Percentiles rank a stretch among this genome's conserved stretches.
phyloP scores from a whole-genome alignment of 2,797 vertebrate species.

The Discoglossus pictus region DNA sequence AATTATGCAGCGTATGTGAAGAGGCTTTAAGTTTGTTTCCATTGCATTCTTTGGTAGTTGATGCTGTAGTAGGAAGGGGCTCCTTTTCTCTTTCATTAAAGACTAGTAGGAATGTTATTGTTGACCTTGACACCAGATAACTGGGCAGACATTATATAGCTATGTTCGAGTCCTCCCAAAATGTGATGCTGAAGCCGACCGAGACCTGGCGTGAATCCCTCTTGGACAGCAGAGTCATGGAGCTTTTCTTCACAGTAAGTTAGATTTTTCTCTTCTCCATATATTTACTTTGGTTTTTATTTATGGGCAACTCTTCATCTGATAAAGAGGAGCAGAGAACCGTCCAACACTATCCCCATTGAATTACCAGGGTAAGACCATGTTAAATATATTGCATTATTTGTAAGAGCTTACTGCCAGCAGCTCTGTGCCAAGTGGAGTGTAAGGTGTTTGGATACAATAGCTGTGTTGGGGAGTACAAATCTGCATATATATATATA shows the following conservation, averaged over 20 bases:
- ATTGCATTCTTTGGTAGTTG: constrained; percentile 76
- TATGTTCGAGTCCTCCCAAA: constrained; percentile 99
- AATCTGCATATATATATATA: too few relatives aligned
- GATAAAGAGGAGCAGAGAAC: constrained; percentile 17
- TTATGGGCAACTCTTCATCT: constrained; percentile 53
- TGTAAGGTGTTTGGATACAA: too few relatives aligned
- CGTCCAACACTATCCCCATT: neutral
- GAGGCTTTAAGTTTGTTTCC: constrained; percentile 78
- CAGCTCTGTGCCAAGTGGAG: too few relatives aligned
- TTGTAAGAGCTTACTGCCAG: too few relatives aligned
- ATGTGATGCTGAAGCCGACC: constrained; percentile 95
- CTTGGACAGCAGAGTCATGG: constrained; percentile 96
- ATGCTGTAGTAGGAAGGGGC: constrained; percentile 72
- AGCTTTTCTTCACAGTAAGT: constrained; percentile 99
- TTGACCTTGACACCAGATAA: constrained; percentile 94
- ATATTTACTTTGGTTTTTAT: too few relatives aligned
- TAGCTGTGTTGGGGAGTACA: too few relatives aligned
- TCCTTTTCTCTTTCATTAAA: constrained; percentile 60
- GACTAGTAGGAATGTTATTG: constrained; percentile 79
- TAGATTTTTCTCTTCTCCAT: constrained; percentile 53
- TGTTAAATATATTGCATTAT: too few relatives aligned
- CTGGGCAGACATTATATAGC: constrained; percentile 99
- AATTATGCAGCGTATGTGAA: constrained; percentile 80
- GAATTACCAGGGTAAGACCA: too few relatives aligned
- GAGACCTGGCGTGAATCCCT: constrained; percentile 97